Base-by-base conservation (phyloP, 2,888 invertebrate species). In the Drosophila helvetica region DNA sequence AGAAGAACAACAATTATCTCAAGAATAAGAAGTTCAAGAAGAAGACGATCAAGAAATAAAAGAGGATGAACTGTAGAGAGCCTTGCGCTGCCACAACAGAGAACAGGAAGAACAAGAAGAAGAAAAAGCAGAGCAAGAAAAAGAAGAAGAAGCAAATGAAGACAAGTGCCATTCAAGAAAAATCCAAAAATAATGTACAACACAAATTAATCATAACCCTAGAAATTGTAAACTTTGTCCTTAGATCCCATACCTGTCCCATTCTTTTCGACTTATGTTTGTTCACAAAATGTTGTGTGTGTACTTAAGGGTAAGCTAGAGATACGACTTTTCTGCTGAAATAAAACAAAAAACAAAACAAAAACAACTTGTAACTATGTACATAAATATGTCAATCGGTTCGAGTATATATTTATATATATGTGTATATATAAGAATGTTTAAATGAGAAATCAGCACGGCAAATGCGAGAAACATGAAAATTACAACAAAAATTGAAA, bases 11-110 rank as follows among this genome's bases (percentile, higher is more conserved):
- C 33, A 48, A 27, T 27, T 19, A 15, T 19, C 18, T 3, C 38
- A 48, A 25, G 30, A 61, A 22, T 18, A 47, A 27, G 63, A 54
- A 42, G 45, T 38, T 47, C 15, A 51, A 52, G 42, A 27, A 30
- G 27, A 53, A 47, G 5, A 27, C 18, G 10, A 42, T 15, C 52
- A 73, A 22, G 9, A 22, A 43, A 52, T 38, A 46, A 8, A 51
- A 45, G 38, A 51, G 25, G 19, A 18, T 1, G 10, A 18, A 3
- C 17, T 27, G 42, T 12, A 27, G 27, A 8, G 27, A 27, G 8
- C 2, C 27, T 27, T 27, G 27, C 9, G 27, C 27, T 27, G 27
- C 27, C 27, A 9, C 8, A 30, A 10, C 10, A 30, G 4, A 33
- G 12, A 42, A 15, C n/a, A 47, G 43, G 17, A 45, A 19, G 12